Evolutionary conservation across 2,888 invertebrate genomes (phyloP).

Genomic region (Chalcosyrphus nemorum): DNA sequence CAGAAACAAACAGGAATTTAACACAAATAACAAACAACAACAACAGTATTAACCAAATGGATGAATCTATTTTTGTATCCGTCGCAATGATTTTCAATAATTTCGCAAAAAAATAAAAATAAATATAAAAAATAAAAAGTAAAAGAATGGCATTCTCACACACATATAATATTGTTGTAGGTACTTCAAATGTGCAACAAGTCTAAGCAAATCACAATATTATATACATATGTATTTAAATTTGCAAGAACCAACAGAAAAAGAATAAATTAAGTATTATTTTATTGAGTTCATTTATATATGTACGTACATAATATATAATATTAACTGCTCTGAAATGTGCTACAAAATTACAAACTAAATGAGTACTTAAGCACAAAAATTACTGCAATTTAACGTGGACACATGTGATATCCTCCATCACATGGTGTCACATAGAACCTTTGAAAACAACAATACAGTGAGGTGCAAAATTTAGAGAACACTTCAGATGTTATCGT

Average conservation of each 20-base stretch:
- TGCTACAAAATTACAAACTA: no score
- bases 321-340: no score
- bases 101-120: slow-evolving; percentile 48
- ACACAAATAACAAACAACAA: slow-evolving; percentile 29
- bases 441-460: no score
- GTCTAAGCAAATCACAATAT: not conserved
- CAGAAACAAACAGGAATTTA: slow-evolving; percentile 63
- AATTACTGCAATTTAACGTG: no score
- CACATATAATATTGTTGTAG: not conserved
- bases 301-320: not conserved
- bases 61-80: slow-evolving; percentile 63
- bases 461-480: no score
- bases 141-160: slow-evolving; percentile 30
- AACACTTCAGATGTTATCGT: no score
- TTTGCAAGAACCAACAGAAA: no score
- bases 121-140: slow-evolving; percentile 9
- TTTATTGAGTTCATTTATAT: not conserved
- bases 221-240: slow-evolving; percentile 1
- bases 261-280: no score
- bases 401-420: no score
- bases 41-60: slow-evolving; percentile 43
- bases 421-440: no score
- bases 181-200: not conserved
- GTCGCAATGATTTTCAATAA: slow-evolving; percentile 41
- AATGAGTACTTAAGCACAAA: no score